Base-by-base conservation (phyloP, 1,140 invertebrate species). In the Ooceraea biroi region DNA sequence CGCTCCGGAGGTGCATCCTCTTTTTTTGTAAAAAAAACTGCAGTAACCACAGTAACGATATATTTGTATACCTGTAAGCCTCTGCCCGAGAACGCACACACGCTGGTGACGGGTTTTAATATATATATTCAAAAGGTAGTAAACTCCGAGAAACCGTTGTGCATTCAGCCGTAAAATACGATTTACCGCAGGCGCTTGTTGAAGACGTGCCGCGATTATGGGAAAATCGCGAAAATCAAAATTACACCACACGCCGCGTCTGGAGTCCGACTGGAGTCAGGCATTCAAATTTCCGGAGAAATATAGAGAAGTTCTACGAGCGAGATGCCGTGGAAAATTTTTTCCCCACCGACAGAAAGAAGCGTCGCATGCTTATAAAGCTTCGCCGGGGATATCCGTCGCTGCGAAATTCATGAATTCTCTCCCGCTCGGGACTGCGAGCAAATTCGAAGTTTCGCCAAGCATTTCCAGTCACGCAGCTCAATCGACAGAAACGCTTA, bases 401-500 rank as follows among this genome's bases (percentile, higher is more conserved):
- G 36, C 19, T n/a, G 22, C 17, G n/a, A 57, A 80, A 57, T 46
- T 69, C 65, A 58, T 69, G 65, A 57, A 80, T 80, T 69, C 69
- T 69, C 25, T 69, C 22, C 14, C 46, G 30, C 30, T 48, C 48
- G 48, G 22, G 48, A 78, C 63, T 69, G 52, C 0, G 36, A 27
- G 30, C 41, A 69, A 78, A 78, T 78, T 78, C 25, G 11, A 69
- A 80, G 76, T 80, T 80, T 69, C 65, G 36, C 12, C 36, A 12
- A 57, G 36, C 65, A n/a, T 80, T 80, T 80, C 50, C 36, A 80
- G 65, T 80, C 76, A 80, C 76, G 76, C 63, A 30, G 50, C 12
- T 80, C 65, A 46, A 80, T 80, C 65, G 65, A 69, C 63, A 19
- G 30, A 78, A 78, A 66, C 50, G 63, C 30, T 66, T 55, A 55